These are phyloP conservation scores for Tiphia femorata DNA, from an alignment of 2,888 invertebrate species.

Conservation along the genomic window DNA sequence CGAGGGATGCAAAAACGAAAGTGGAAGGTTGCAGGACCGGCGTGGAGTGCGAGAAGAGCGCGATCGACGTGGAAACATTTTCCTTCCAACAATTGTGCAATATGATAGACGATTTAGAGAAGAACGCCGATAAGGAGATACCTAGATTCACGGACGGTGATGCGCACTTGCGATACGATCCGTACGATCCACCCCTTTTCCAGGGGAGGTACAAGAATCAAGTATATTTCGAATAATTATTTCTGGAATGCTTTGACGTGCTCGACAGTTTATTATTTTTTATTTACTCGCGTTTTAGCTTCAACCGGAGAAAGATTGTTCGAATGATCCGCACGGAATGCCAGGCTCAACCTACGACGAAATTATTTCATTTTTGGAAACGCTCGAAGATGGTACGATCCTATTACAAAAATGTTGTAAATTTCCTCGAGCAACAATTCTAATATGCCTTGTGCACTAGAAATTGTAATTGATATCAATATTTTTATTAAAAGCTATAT, in stretches of 20 bases:
- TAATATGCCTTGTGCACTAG: too few species aligned
- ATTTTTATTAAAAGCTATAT: too few species aligned
- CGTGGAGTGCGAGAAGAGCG: too few species aligned
- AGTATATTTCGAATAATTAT: slow-evolving; percentile 18
- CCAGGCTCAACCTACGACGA: slow-evolving; percentile 56
- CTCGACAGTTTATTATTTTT: too few species aligned
- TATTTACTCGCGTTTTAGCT: slow-evolving; percentile 29
- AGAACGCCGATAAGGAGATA: slow-evolving; percentile 30
- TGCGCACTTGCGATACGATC: neutral
- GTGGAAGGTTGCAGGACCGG: neutral
- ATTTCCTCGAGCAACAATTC: too few species aligned
- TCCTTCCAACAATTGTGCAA: slow-evolving; percentile 56
- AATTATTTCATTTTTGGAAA: slow-evolving; percentile 58
- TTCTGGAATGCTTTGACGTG: too few species aligned
- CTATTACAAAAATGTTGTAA: neutral
- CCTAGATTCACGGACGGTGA: slow-evolving; percentile 7
- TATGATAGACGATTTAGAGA: slow-evolving; percentile 57
- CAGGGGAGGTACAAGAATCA: slow-evolving; percentile 32
- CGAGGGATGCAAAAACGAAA: neutral
- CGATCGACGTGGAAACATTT: too few species aligned
- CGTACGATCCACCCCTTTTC: neutral
- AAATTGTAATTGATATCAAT: too few species aligned
- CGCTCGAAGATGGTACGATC: slow-evolving; percentile 50
- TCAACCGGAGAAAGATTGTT: slow-evolving; percentile 55
- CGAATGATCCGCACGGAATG: slow-evolving; percentile 20